These are phyloP conservation scores for Meloidogyne hapla DNA, from an alignment of 1,140 invertebrate species.

Conservation along the genomic window DNA sequence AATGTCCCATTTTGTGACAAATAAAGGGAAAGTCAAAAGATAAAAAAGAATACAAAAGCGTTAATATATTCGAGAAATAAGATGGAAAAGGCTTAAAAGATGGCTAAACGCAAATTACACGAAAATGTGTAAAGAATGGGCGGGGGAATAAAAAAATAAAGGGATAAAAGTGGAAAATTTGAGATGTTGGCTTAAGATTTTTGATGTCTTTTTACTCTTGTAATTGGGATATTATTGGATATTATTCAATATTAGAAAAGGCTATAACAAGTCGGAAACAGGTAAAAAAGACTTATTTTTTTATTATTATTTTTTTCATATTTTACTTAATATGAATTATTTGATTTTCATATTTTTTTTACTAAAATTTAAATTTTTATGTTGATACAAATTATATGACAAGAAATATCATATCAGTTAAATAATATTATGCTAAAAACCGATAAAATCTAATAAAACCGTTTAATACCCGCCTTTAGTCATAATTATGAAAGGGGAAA, in stretches of 20 bases:
- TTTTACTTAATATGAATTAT: too few species aligned
- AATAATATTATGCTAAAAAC: too few species aligned
- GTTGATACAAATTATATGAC: too few species aligned
- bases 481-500: too few species aligned
- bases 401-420: too few species aligned
- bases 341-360: too few species aligned
- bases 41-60: neutral
- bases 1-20: neutral
- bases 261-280: neutral
- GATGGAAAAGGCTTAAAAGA: neutral
- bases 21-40: neutral
- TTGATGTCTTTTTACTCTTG: neutral
- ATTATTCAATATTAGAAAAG: neutral
- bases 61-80: constrained; percentile 3
- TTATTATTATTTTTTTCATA: too few species aligned
- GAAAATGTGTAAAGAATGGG: neutral
- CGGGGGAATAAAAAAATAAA: neutral
- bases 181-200: neutral
- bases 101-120: neutral
- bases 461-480: too few species aligned
- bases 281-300: too few species aligned
- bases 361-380: too few species aligned
- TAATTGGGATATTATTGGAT: neutral
- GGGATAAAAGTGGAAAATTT: neutral
- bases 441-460: too few species aligned